Percentiles rank a stretch among this genome's conserved stretches.
Evolutionary conservation across 2,113 vertebrate genomes (phyloP).

Genomic region (Butorides virescens): DNA sequence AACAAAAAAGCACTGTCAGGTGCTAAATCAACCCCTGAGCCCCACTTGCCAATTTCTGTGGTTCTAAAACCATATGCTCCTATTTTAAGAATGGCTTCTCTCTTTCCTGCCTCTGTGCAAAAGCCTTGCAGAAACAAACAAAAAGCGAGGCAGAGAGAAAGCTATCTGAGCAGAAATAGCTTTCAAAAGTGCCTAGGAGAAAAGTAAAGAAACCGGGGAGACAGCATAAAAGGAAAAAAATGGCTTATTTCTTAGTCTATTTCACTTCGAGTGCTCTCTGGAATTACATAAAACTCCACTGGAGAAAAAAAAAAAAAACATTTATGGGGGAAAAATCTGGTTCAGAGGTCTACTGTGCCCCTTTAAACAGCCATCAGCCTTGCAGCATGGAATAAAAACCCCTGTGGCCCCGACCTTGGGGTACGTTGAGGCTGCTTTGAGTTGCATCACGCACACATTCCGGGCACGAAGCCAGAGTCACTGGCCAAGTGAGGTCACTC

Average conservation of each 20-base stretch:
- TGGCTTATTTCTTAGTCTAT: not conserved
- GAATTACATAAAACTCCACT: not conserved
- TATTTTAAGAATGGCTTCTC: not conserved
- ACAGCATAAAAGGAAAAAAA: not conserved
- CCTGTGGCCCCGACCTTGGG: not conserved
- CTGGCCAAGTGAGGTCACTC: not conserved
- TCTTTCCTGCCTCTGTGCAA: not conserved
- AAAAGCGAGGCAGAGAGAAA: not conserved
- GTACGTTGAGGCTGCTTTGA: not conserved
- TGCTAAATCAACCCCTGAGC: constrained; percentile 20
- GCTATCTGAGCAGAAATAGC: not conserved
- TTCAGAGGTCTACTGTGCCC: not conserved
- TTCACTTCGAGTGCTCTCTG: not conserved
- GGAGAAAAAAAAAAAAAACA: not conserved
- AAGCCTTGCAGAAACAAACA: not conserved
- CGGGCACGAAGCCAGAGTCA: not conserved
- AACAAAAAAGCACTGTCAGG: constrained; percentile 9
- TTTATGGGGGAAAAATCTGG: not conserved
- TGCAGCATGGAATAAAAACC: not conserved
- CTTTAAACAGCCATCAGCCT: not conserved
- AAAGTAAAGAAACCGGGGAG: constrained; percentile 1
- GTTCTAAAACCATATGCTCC: not conserved
- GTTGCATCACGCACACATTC: not conserved
- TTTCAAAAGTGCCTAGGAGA: not conserved
- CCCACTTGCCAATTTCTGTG: constrained; percentile 1